Evolutionary conservation across 2,797 vertebrate genomes (phyloP), one percentile per base, ranked within the genome.

Genomic region (Pygocentrus nattereri): DNA sequence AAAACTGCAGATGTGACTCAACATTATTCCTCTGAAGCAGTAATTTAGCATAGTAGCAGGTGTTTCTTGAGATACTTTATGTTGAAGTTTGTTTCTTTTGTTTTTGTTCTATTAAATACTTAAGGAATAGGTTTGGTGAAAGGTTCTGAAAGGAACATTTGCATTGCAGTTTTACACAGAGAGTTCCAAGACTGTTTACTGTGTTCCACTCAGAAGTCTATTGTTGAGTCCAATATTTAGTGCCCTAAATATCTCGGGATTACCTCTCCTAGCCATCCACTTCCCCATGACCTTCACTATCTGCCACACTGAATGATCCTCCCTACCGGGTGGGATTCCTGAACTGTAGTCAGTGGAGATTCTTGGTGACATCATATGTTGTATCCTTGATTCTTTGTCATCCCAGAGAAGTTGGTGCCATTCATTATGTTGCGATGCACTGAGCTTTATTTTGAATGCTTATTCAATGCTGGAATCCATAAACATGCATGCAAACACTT

Each of bases 391-490:
- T n/a, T 47, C 23, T 69, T 69, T 44, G 34, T 47, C 12, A 21
- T 44, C 38, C 41, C 11, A 19, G 5, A n/a, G 44, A 19, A 12
- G 10, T 34, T 76, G 15, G 67, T 58, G 58, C 58, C 76, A 72
- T 74, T 62, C 18, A 13, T 58, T 41, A 47, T 72, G 75, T 49
- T 56, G 62, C 67, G 70, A 76, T 76, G 83, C 77, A 81, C 62
- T 80, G 67, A 59, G 49, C 62, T 86, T 84, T 80, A 81, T 76
- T 65, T 80, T 50, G 85, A 74, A 82, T 81, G 75, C 80, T 88
- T 76, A 78, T 81, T 84, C 31, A 82, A 77, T 88, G 84, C 79
- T 87, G 76, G 82, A 80, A 67, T 83, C 74, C 47, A 83, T 72
- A 58, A 72, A 41, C 76, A 49, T 75, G 58, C 76, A 83, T 83